Base-by-base conservation (phyloP, 2,888 invertebrate genomes). In the Hoplodrina blanda region DNA sequence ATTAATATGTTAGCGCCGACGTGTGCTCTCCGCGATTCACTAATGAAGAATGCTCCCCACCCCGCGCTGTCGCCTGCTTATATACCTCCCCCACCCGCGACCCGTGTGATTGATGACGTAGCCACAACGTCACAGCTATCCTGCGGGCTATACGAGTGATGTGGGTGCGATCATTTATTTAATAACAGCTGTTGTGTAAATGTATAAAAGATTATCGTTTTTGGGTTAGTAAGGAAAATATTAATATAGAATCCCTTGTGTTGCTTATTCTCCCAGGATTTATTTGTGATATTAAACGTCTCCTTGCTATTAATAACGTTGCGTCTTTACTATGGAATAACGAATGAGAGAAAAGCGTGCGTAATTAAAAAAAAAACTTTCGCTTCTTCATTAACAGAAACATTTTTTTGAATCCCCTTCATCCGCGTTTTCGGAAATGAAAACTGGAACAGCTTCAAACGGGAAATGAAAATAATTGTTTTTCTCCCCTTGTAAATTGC, bases 71-170 rank as follows among this genome's bases (percentile, higher is more conserved):
- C 87, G 82, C 83, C 72, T 80, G 83, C 80, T 90, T 89, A 89
- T 91, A 88, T 90, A 89, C 85, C 80, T 78, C 85, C 81, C 77
- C 64, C 79, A 86, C 83, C 73, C 77, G 52, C 78, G 89, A 86
- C 85, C 73, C 76, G 50, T 77, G 89, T 94, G 95, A 95, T 94
- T 94, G 94, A 94, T 94, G 93, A 94, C 91, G 91, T 86, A 84
- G 89, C 86, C 86, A 81, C 87, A 82, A 88, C 88, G 91, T 92
- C 92, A 91, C 90, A 81, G 86, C 85, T 88, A 87, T 86, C 86
- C 85, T 84, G 78, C 82, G 76, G 78, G 80, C 82, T 83, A 81
- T 86, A 82, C 84, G 82, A 83, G 84, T 91, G 92, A 93, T 89
- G 89, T 89, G 90, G 92, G 92, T 93, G 90, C 90, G 86, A 88